These are phyloP conservation scores for Mobula birostris DNA, from an alignment of 2,113 vertebrate species.

Conservation along the genomic window DNA sequence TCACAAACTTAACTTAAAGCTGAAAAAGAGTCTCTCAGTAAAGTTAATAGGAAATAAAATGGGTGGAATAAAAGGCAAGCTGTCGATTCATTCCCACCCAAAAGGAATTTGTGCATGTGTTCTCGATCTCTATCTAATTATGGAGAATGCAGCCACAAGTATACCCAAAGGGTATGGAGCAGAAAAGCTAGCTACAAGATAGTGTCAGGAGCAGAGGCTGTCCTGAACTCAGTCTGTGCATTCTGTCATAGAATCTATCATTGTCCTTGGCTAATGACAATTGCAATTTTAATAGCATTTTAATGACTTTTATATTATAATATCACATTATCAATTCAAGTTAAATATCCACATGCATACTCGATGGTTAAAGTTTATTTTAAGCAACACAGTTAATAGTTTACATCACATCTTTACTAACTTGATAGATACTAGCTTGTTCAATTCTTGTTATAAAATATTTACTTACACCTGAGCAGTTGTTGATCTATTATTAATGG, in stretches of 20 bases:
- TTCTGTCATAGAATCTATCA: neutral
- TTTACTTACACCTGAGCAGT: constrained; percentile 27
- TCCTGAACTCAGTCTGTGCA: neutral
- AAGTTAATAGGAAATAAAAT: neutral
- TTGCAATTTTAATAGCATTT: neutral
- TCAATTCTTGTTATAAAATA: constrained; percentile 33
- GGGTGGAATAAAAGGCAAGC: neutral
- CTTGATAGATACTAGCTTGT: constrained; percentile 29
- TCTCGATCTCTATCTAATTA: neutral
- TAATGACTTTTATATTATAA: neutral
- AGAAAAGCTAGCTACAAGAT: neutral
- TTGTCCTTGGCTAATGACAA: neutral
- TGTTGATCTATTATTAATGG: constrained; percentile 22
- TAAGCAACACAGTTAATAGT: constrained; percentile 10
- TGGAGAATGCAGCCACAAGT: neutral
- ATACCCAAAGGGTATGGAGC: neutral
- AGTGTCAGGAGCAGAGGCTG: neutral
- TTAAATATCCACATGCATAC: neutral
- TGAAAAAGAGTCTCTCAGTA: neutral
- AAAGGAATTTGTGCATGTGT: neutral
- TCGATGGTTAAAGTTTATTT: constrained; percentile 7
- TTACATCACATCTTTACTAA: constrained; percentile 23
- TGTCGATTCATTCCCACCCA: neutral
- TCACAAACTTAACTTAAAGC: neutral
- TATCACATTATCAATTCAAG: neutral